Evolutionary conservation across 1,140 invertebrate species (phyloP).

Genomic region (Amyelois transitella): DNA sequence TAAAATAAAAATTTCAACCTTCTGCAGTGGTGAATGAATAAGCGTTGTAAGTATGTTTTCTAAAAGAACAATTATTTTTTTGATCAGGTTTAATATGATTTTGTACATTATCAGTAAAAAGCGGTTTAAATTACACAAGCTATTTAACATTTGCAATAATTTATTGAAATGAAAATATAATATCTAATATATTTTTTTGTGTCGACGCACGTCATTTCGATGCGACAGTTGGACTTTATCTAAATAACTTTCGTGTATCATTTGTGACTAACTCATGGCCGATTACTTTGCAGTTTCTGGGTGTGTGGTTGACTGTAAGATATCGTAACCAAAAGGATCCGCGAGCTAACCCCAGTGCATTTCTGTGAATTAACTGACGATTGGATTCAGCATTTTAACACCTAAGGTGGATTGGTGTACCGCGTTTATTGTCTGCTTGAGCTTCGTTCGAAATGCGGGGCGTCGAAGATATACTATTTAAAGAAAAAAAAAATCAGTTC

Average conservation of each 20-base stretch:
- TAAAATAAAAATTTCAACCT: not conserved
- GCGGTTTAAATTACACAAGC: no score
- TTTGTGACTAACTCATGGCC: slow-evolving; percentile 49
- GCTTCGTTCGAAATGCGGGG: not conserved
- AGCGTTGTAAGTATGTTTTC: no score
- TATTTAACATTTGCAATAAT: no score
- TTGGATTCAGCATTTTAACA: slow-evolving; percentile 28
- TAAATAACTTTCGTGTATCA: not conserved
- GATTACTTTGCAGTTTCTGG: slow-evolving; percentile 89
- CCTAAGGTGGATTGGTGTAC: slow-evolving; percentile 57
- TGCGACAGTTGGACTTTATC: not conserved
- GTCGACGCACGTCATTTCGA: not conserved
- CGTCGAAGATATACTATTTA: not conserved
- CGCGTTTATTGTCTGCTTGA: slow-evolving; percentile 17
- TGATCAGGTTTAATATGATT: no score
- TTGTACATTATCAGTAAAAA: no score
- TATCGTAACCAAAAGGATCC: slow-evolving; percentile 99
- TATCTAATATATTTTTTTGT: not conserved
- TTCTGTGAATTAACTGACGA: slow-evolving; percentile 83
- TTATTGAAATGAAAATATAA: no score
- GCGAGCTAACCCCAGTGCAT: slow-evolving; percentile 95
- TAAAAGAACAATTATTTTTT: no score
- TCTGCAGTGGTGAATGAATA: no score
- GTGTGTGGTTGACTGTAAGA: slow-evolving; percentile 96
- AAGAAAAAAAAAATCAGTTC: no score